Evolutionary conservation across 1,140 invertebrate species (phyloP), one percentile per base, ranked within the genome.

Genomic region (Ips nitidus): DNA sequence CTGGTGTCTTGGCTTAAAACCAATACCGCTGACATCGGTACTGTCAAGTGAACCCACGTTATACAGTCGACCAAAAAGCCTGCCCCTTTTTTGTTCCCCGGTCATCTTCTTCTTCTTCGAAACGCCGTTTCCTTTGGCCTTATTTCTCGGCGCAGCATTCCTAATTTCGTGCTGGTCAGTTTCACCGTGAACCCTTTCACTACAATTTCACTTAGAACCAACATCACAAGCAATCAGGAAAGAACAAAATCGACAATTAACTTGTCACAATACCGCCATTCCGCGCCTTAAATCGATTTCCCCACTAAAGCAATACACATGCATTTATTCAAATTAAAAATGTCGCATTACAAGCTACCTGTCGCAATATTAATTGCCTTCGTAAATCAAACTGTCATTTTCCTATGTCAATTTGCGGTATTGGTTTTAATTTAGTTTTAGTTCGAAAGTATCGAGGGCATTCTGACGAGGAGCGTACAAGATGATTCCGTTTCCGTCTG

Each of bases 31-130:
- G 73, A 73, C 73, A 74, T 74, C 73, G 71, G 70, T 69, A 73
- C 71, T 74, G 73, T 74, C 73, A 74, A 68, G 52, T 71, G 62
- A 73, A 74, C 73, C 73, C 73, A 74, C 71, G 73, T 74, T 74
- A 74, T 74, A 43, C 47, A 40, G 43, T 47, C 43, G 22, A 39
- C 59, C 59, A 41, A 61, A 61, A 50, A 56, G 50, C 62, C 22
- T 43, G 41, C 43, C 8, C 47, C 8, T 43, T 61, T 61, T 61
- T 65, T 65, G 62, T 55, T 56, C 39, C 22, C 55, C 40, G 22
- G n/a, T 65, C 22, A 22, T 22, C 22, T 22, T 22, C 22, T 22
- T 22, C 50, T 65, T 56, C 50, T 65, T 39, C 52, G 62, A 65
- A 65, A 65, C 42, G 47, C 59, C 5, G 4, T 61, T 7, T 41